A percentile compares a stretch with the other conserved stretches of the same genome.
Conservation (phyloP, 2,113 vertebrate species). For the Orientallactaga bullata region DNA sequence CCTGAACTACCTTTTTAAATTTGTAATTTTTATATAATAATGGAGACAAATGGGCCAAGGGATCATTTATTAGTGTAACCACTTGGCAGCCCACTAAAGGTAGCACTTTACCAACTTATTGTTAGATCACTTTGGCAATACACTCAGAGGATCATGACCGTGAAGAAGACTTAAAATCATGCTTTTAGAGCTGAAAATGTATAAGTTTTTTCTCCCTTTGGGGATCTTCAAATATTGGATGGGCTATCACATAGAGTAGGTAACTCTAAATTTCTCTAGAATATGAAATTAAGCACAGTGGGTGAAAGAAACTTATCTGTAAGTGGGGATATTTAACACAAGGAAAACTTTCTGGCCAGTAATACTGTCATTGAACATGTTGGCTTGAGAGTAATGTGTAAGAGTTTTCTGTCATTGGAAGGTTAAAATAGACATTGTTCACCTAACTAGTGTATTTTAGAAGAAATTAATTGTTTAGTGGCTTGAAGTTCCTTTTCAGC, state of each 20-base stretch:
- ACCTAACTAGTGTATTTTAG: conserved; percentile 19
- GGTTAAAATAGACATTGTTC: conserved; percentile 45
- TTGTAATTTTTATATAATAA: conserved; percentile 42
- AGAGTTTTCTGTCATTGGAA: conserved; percentile 38
- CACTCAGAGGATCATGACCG: neutral
- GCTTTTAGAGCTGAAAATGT: conserved; percentile 42
- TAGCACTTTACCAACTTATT: conserved; percentile 31
- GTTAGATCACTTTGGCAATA: conserved; percentile 47
- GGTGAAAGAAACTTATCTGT: neutral
- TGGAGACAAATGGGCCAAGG: conserved; percentile 3
- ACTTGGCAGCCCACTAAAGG: conserved; percentile 41
- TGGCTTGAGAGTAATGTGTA: neutral
- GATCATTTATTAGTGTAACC: conserved; percentile 52
- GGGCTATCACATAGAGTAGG: neutral
- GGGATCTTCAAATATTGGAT: conserved; percentile 27
- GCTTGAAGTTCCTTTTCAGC: conserved; percentile 32
- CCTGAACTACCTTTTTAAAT: conserved; percentile 39
- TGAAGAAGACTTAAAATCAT: conserved; percentile 23
- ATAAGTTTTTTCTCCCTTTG: neutral
- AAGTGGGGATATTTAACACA: conserved; percentile 5
- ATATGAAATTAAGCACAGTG: neutral
- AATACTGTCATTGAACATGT: neutral
- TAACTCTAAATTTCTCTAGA: conserved; percentile 43
- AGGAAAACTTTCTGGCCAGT: conserved; percentile 46
- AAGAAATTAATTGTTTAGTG: conserved; percentile 49